These are phyloP conservation scores for Lymantria dispar DNA, from an alignment of 2,888 invertebrate genomes.

Conservation along the genomic window DNA sequence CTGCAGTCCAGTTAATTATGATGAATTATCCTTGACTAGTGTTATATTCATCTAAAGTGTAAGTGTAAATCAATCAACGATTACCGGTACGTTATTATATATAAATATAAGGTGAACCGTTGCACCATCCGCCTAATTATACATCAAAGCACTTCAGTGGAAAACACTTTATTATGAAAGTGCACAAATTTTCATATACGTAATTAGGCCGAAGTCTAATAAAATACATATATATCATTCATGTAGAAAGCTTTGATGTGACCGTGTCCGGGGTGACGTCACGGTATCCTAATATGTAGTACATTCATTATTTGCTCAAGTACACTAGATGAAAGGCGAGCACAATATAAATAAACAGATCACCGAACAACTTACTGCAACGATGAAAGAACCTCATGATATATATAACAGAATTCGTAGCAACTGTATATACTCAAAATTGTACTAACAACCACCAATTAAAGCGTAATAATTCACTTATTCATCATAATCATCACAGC, in stretches of 20 bases:
- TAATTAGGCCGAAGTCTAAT: constrained; percentile 73
- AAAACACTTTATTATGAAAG: constrained; percentile 71
- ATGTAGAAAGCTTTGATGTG: constrained; percentile 70
- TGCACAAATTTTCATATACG: constrained; percentile 70
- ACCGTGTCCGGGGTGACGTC: constrained; percentile 75
- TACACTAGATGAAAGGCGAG: constrained; percentile 77
- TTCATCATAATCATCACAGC: too few species aligned
- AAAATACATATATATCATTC: constrained; percentile 76
- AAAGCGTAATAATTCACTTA: too few species aligned
- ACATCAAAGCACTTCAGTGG: constrained; percentile 68
- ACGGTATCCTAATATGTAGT: constrained; percentile 64
- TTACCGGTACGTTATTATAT: constrained; percentile 41
- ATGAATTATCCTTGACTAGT: constrained; percentile 22
- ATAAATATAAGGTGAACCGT: constrained; percentile 38
- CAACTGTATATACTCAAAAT: constrained; percentile 53
- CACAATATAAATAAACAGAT: constrained; percentile 78
- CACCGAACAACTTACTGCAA: constrained; percentile 58
- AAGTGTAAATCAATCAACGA: constrained; percentile 63
- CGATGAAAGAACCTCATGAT: constrained; percentile 60
- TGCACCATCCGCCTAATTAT: constrained; percentile 62
- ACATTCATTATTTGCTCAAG: constrained; percentile 80
- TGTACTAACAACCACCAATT: constrained; percentile 22
- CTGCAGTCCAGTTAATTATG: constrained; percentile 20
- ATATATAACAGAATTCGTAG: constrained; percentile 65
- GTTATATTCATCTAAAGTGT: constrained; percentile 29